phyloP scores from a whole-genome alignment of 2,113 vertebrate genomes.

The Falco punctatus region DNA sequence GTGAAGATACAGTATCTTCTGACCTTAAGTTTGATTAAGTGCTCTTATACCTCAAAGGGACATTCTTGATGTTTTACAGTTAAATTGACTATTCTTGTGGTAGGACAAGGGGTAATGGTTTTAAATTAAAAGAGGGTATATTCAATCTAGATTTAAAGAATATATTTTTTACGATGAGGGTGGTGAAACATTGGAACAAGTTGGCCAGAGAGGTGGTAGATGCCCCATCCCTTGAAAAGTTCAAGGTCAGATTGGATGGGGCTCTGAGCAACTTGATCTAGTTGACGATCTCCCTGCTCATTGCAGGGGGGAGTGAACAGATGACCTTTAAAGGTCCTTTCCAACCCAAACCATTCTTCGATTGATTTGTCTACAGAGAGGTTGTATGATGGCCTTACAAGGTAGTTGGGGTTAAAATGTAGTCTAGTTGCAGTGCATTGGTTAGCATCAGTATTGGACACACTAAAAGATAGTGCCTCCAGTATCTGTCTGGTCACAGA shows the following conservation, averaged over 20 bases:
- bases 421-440: background rate
- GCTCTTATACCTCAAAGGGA: background rate
- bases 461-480: background rate
- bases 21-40: background rate
- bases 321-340: background rate
- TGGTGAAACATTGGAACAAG: background rate
- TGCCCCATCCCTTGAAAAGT: background rate
- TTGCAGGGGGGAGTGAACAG: background rate
- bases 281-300: background rate
- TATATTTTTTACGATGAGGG: background rate
- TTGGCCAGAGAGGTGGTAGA: background rate
- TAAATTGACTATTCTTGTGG: background rate
- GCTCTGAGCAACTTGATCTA: background rate
- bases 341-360: background rate
- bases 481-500: background rate
- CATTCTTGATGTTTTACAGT: background rate
- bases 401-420: background rate
- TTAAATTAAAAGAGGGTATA: background rate
- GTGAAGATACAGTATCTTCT: background rate
- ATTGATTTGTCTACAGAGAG: background rate
- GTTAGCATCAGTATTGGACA: rapidly evolving
- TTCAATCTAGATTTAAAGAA: background rate
- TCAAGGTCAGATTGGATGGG: rapidly evolving
- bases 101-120: background rate
- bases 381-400: background rate